A percentile compares a stretch with the other conserved stretches of the same genome.
These are phyloP conservation scores for Hydrotaea diabolus DNA, from an alignment of 2,888 invertebrate species.

Conservation along the genomic window DNA sequence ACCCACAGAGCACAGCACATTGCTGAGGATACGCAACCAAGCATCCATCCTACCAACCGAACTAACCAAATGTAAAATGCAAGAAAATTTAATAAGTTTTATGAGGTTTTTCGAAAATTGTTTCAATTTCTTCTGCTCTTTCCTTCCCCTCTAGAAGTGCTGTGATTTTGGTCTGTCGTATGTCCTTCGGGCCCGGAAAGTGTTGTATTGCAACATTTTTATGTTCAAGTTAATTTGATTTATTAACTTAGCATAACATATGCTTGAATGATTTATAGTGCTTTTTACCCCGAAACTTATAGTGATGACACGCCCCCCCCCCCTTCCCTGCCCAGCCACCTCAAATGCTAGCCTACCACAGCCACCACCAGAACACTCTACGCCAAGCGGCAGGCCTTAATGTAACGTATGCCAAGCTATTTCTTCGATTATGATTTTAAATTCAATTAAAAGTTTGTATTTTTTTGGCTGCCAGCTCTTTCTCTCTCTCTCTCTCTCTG, in stretches of 20 bases:
- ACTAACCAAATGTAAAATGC: conserved; percentile 15
- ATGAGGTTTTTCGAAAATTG: conserved; percentile 39
- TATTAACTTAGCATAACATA: conserved; percentile 64
- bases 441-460: conserved; percentile 60
- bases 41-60: background rate
- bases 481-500: too few species aligned
- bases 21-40: background rate
- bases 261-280: conserved; percentile 65
- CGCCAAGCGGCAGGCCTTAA: background rate
- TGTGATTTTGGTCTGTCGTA: background rate
- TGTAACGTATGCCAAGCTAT: conserved; percentile 41
- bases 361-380: background rate
- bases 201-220: conserved; percentile 27
- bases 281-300: conserved; percentile 18
- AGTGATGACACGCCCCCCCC: background rate
- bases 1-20: conserved; percentile 9
- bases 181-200: conserved; percentile 3
- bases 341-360: background rate
- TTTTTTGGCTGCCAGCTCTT: conserved; percentile 4
- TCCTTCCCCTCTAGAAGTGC: background rate
- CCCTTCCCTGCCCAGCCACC: background rate
- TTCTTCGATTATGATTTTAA: conserved; percentile 44
- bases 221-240: conserved; percentile 65
- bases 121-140: background rate
- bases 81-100: conserved; percentile 57